Percentiles rank a stretch among this genome's conserved stretches.
phyloP scores from a whole-genome alignment of 2,113 vertebrate species.

The Climacteris rufus region DNA sequence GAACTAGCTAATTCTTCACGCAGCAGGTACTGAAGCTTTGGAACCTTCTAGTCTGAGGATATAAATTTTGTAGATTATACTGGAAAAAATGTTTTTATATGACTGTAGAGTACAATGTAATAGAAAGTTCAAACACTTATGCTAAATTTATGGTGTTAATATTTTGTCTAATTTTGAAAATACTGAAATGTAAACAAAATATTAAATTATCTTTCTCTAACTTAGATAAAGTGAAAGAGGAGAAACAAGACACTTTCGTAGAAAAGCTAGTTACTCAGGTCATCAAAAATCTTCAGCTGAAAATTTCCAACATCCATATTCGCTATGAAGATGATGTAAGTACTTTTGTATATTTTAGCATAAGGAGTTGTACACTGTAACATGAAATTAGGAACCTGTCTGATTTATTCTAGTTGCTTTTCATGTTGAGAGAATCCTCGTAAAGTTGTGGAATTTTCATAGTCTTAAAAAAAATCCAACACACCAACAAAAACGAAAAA shows the following conservation, averaged over 20 bases:
- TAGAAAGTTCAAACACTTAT: not conserved
- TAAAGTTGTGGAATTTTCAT: not conserved
- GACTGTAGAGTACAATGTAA: not conserved
- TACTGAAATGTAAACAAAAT: not conserved
- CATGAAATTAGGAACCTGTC: not conserved
- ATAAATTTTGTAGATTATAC: not conserved
- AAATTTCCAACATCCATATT: slow-evolving; percentile 94
- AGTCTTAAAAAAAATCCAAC: not conserved
- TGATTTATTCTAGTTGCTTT: not conserved
- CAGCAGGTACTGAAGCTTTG: not conserved
- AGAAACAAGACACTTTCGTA: slow-evolving; percentile 92
- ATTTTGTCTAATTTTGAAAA: not conserved
- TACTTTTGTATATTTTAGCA: slow-evolving; percentile 38
- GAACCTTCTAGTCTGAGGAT: not conserved
- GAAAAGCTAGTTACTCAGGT: slow-evolving; percentile 97
- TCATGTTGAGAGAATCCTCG: not conserved
- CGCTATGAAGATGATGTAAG: slow-evolving; percentile 98
- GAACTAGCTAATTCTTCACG: not conserved
- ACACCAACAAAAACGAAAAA: too few relatives aligned
- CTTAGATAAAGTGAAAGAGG: slow-evolving; percentile 80
- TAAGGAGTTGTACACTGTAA: not conserved
- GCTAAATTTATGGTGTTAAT: not conserved
- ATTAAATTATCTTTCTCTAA: slow-evolving; percentile 19
- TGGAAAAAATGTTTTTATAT: not conserved
- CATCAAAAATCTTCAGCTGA: slow-evolving; percentile 97